Percentiles rank a stretch among this genome's conserved stretches.
These are phyloP conservation scores for Pectinophora gossypiella DNA, from an alignment of 1,140 invertebrate genomes.

Conservation along the genomic window DNA sequence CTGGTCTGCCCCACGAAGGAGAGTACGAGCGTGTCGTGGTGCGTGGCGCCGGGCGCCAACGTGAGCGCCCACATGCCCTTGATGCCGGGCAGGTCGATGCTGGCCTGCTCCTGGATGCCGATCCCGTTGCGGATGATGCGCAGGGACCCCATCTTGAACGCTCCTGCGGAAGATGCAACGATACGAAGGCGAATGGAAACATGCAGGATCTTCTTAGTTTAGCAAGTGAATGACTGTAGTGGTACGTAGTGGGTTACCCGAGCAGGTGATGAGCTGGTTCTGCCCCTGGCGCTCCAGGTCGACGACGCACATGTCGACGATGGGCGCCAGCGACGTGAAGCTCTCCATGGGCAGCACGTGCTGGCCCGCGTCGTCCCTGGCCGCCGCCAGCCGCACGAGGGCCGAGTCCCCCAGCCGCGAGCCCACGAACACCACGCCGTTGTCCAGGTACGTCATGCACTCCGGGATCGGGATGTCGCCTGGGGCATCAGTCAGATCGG, in stretches of 20 bases:
- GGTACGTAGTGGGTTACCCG: constrained; percentile 76
- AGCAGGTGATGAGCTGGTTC: constrained; percentile 98
- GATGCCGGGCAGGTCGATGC: constrained; percentile 96
- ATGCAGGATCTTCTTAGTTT: too few species aligned
- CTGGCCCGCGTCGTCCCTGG: constrained; percentile 86
- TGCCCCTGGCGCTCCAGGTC: constrained; percentile 97
- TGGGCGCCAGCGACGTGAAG: constrained; percentile 97
- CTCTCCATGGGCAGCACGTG: constrained; percentile 97
- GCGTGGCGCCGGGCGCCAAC: constrained; percentile 77
- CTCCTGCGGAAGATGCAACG: constrained; percentile 80
- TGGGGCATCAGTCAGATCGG: constrained; percentile 31
- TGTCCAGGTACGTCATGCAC: constrained; percentile 99
- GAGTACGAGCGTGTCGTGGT: constrained; percentile 93
- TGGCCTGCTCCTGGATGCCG: constrained; percentile 98
- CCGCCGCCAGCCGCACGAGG: constrained; percentile 92
- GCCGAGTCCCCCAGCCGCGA: constrained; percentile 98
- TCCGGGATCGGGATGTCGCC: constrained; percentile 97
- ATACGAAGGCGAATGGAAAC: too few species aligned
- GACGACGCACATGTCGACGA: constrained; percentile 98
- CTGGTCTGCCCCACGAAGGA: constrained; percentile 96
- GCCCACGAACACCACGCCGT: constrained; percentile 98
- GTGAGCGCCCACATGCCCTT: constrained; percentile 98
- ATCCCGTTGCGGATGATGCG: constrained; percentile 98
- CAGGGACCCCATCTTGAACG: constrained; percentile 97
- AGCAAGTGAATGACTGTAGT: too few species aligned